Conservation (phyloP, 53 echinoderm and acorn worm species). For the Echinometra lucunter region DNA sequence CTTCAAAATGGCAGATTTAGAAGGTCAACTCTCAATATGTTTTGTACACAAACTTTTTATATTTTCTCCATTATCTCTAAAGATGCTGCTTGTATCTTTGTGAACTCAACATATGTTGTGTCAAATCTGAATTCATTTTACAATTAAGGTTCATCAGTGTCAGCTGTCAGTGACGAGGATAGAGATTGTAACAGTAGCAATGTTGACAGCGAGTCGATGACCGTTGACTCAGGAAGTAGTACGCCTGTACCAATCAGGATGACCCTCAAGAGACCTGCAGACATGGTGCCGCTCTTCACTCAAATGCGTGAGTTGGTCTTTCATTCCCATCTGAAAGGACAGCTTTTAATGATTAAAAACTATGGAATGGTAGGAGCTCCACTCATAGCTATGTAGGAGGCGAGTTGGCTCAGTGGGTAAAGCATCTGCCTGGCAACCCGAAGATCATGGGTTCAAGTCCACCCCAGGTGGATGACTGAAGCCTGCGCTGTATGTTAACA, state of each 20-base stretch:
- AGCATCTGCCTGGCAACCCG: too few species aligned
- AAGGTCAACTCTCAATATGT: too few species aligned
- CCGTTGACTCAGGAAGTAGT: constrained; percentile 80
- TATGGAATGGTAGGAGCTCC: background rate
- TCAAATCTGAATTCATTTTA: background rate
- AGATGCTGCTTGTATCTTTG: too few species aligned
- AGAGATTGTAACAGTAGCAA: constrained; percentile 52
- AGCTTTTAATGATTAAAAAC: background rate
- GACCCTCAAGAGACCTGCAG: constrained; percentile 71
- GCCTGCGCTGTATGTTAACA: too few species aligned
- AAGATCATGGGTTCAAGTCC: too few species aligned
- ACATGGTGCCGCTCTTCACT: constrained; percentile 63
- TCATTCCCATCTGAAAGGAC: background rate
- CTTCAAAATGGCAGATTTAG: too few species aligned
- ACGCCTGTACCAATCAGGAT: constrained; percentile 77
- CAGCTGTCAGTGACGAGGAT: constrained; percentile 76
- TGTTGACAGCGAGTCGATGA: constrained; percentile 72
- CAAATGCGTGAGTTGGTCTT: constrained; percentile 64
- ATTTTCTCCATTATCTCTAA: too few species aligned
- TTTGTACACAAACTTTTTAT: too few species aligned
- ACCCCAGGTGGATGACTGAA: too few species aligned
- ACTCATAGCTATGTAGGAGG: too few species aligned
- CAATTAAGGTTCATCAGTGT: constrained; percentile 74
- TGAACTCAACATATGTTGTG: too few species aligned
- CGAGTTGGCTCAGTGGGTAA: too few species aligned